Conservation (phyloP, 2,797 vertebrate genomes). For the Valencia hispanica region DNA sequence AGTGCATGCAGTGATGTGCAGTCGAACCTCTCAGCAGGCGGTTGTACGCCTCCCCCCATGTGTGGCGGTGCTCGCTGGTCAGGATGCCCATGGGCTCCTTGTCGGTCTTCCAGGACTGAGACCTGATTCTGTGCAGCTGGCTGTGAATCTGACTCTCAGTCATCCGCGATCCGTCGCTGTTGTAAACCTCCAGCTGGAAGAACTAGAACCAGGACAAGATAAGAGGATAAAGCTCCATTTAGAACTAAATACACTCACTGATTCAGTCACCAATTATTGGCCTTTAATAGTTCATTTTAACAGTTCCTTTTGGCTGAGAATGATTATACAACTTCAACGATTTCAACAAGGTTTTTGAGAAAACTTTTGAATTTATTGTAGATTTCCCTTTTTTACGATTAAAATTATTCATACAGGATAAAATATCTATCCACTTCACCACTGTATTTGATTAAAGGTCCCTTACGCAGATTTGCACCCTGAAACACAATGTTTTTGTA, state of each 20-base stretch:
- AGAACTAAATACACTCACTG: not conserved
- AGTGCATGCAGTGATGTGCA: rapidly evolving
- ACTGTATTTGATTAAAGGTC: too few species aligned
- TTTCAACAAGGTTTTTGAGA: not conserved
- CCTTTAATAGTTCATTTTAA: not conserved
- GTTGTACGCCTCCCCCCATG: conserved; percentile 85
- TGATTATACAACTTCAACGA: not conserved
- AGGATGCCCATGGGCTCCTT: conserved; percentile 88
- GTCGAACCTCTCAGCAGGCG: conserved; percentile 76
- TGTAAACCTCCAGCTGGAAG: conserved; percentile 88
- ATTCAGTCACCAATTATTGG: not conserved
- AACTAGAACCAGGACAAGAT: conserved; percentile 63
- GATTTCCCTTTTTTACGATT: not conserved
- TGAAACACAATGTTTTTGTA: not conserved
- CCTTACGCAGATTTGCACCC: not conserved
- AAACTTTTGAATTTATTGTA: not conserved
- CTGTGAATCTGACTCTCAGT: conserved; percentile 86
- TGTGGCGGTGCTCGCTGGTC: conserved; percentile 88
- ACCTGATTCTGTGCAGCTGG: conserved; percentile 83
- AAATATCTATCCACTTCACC: too few species aligned
- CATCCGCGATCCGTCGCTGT: conserved; percentile 86
- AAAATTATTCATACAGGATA: too few species aligned
- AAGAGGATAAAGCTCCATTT: not conserved
- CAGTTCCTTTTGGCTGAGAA: not conserved
- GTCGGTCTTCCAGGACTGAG: conserved; percentile 88